phyloP scores from a whole-genome alignment of 2,888 invertebrate species.

The Eilema sororculum region DNA sequence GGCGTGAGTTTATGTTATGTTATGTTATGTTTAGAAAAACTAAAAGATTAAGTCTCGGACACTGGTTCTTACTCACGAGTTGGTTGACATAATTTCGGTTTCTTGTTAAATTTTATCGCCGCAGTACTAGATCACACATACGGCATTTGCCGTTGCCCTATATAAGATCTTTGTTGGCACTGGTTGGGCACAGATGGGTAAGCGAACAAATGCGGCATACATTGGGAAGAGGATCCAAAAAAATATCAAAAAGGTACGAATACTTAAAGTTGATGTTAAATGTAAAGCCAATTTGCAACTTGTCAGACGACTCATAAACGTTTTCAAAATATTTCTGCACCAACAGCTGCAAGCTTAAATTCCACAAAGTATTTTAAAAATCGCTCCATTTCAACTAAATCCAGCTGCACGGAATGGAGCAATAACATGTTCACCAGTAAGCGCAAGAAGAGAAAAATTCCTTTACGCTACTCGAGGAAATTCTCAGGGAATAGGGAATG shows the following conservation, averaged over 20 bases:
- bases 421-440: conserved; percentile 42
- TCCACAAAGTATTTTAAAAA: neutral
- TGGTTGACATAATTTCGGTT: too few species aligned
- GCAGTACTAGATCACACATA: too few species aligned
- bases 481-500: conserved; percentile 49
- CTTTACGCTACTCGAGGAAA: conserved; percentile 40
- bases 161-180: too few species aligned
- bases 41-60: neutral
- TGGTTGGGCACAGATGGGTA: too few species aligned
- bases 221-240: too few species aligned
- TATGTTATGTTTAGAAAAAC: neutral
- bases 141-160: too few species aligned
- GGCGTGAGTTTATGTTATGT: too few species aligned
- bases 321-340: neutral
- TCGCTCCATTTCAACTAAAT: conserved; percentile 24
- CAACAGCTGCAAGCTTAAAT: neutral
- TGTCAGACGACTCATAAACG: neutral
- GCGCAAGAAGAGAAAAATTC: conserved; percentile 47
- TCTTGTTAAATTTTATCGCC: too few species aligned
- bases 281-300: neutral
- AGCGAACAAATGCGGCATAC: too few species aligned
- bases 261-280: neutral
- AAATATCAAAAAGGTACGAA: too few species aligned
- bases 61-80: neutral
- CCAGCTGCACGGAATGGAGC: conserved; percentile 41